Percentiles rank a stretch among this genome's conserved stretches.
Evolutionary conservation across 2,797 vertebrate species (phyloP).

Genomic region (Schizopygopsis pylzovi): DNA sequence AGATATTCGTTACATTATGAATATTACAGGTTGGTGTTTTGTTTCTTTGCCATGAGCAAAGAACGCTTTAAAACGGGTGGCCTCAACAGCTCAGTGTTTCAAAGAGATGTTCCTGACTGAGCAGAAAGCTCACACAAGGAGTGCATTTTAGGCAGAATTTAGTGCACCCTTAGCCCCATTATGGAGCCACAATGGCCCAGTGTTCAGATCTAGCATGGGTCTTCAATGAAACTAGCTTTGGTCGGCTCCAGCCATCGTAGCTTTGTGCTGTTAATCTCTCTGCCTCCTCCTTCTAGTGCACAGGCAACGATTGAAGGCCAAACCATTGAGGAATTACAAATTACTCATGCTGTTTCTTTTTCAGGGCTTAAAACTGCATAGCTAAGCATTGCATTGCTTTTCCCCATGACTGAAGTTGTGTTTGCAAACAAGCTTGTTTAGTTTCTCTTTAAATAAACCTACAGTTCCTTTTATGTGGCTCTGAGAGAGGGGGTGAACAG

Average conservation of each 20-base stretch:
- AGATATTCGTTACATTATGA: slow-evolving; percentile 40
- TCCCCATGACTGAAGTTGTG: slow-evolving; percentile 51
- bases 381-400: slow-evolving; percentile 24
- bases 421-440: slow-evolving; percentile 58
- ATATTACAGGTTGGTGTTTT: slow-evolving; percentile 34
- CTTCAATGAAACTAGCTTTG: slow-evolving; percentile 54
- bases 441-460: slow-evolving; percentile 57
- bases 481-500: slow-evolving; percentile 9
- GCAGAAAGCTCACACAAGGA: slow-evolving; percentile 35
- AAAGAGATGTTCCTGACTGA: slow-evolving; percentile 26
- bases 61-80: slow-evolving; percentile 22
- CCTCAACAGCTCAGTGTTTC: slow-evolving; percentile 26
- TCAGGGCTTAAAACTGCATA: slow-evolving; percentile 50
- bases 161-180: slow-evolving; percentile 47
- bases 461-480: slow-evolving; percentile 31
- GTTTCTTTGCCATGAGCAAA: slow-evolving; percentile 25
- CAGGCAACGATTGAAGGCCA: slow-evolving; percentile 35
- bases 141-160: slow-evolving; percentile 51
- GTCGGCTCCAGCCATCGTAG: slow-evolving; percentile 31
- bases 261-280: slow-evolving; percentile 38
- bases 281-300: slow-evolving; percentile 42
- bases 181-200: slow-evolving; percentile 54
- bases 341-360: slow-evolving; percentile 48
- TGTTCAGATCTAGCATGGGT: slow-evolving; percentile 46
- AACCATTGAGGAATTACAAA: slow-evolving; percentile 45